Base-by-base conservation (phyloP, 2,797 vertebrate genomes). In the Clarias laeviceps region DNA sequence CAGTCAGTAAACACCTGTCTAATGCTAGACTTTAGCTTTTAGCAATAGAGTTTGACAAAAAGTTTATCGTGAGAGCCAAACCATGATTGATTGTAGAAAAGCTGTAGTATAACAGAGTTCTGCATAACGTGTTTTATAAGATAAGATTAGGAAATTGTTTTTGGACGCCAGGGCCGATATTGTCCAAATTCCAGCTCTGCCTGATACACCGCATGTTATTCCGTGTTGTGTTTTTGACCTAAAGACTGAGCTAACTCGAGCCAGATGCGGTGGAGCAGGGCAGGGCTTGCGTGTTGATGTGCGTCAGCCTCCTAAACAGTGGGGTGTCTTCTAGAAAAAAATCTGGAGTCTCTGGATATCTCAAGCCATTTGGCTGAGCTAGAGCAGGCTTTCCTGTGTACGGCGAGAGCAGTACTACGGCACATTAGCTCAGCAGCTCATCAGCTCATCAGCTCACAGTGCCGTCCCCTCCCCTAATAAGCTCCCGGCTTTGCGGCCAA, bases 341-440 rank as follows among this genome's bases (percentile, higher is more conserved):
- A 70, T 18, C 24, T 66, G 90, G 89, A 91, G 90, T 90, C 91
- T 89, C 85, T 88, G 87, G 89, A 65, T 92, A 61, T 92, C 92
- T 90, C 87, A 85, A 94, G 91, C 87, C 90, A 92, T 89, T 91
- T 90, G 91, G 82, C 88, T 92, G 92, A 91, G 89, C 85, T 85
- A 72, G 86, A 92, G 87, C 89, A 84, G 91, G 89, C 86, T 91
- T 93, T 89, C 90, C 86, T 88, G 62, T 68, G 50, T 85, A 61
- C 84, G 90, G 90, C 91, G 90, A 88, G 91, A 87, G 86, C 82
- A 88, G 86, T 83, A 86, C 32, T 85, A 93, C 66, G 92, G 87
- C 91, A 93, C 94, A 95, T 95, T 95, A 91, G 37, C 80, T 73
- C 83, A n/a, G n/a, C n/a, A n/a, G n/a, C n/a, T n/a, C n/a, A 85